Percentiles rank a stretch among this genome's conserved stretches.
These are phyloP conservation scores for Lepilemur septentrionalis DNA, from an alignment of 2,797 vertebrate genomes.

Conservation along the genomic window DNA sequence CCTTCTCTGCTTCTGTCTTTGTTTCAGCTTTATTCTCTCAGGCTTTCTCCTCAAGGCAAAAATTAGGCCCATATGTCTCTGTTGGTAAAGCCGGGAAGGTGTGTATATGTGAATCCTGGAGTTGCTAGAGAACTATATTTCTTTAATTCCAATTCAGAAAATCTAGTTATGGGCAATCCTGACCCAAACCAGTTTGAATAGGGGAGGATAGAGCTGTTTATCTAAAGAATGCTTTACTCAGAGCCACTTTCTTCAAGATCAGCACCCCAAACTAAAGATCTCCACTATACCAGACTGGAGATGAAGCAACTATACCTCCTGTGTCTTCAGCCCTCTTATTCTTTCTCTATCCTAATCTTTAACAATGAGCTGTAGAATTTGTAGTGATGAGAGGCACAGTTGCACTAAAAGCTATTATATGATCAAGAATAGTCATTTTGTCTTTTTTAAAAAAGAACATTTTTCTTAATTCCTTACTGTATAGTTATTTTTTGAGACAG, in stretches of 20 bases:
- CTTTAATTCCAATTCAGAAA: not conserved
- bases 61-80: not conserved
- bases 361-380: slow-evolving; percentile 26
- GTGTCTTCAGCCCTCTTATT: not conserved
- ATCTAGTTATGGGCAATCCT: not conserved
- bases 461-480: not conserved
- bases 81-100: not conserved
- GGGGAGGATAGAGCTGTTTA: not conserved
- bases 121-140: not conserved
- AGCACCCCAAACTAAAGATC: not conserved
- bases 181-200: not conserved
- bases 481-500: not conserved
- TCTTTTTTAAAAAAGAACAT: not conserved
- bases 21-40: slow-evolving; percentile 37
- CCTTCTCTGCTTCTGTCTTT: slow-evolving; percentile 9
- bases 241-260: not conserved
- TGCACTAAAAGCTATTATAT: not conserved
- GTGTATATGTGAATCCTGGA: not conserved
- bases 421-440: slow-evolving; percentile 34
- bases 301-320: not conserved
- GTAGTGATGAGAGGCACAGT: not conserved
- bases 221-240: not conserved
- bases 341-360: not conserved
- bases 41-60: not conserved
- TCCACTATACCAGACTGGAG: not conserved